These are phyloP conservation scores for Eupleurogrammus muticus DNA, from an alignment of 2,797 vertebrate genomes.

Conservation along the genomic window DNA sequence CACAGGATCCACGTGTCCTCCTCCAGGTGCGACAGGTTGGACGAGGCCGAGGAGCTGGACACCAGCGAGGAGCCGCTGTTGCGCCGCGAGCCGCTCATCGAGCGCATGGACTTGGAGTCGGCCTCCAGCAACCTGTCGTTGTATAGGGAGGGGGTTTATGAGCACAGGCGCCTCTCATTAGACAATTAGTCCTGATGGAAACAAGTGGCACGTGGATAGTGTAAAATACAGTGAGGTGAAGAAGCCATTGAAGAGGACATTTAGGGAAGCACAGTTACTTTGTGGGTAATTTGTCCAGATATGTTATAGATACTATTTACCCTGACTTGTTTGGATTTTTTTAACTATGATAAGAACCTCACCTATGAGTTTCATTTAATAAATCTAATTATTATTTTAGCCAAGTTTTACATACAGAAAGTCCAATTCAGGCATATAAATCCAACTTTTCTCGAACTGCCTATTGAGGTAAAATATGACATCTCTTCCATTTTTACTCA, in stretches of 20 bases:
- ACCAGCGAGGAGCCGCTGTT: conserved; percentile 98
- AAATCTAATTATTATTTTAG: no score
- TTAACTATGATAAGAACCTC: no score
- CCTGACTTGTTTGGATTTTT: no score
- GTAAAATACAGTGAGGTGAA: background rate
- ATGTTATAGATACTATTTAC: no score
- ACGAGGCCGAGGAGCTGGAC: conserved; percentile 98
- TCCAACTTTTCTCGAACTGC: no score
- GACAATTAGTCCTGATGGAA: background rate
- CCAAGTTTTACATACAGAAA: no score
- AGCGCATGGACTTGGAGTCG: conserved; percentile 95
- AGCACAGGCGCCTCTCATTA: conserved; percentile 3
- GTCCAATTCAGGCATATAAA: no score
- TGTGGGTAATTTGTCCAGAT: no score
- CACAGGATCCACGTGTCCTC: conserved; percentile 98
- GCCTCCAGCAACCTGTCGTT: conserved; percentile 93
- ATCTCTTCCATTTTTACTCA: no score
- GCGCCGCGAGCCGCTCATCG: conserved; percentile 96
- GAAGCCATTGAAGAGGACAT: conserved; percentile 3
- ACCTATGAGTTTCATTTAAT: no score
- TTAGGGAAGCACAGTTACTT: no score
- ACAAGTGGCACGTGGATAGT: background rate
- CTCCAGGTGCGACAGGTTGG: conserved; percentile 97
- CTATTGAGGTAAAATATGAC: no score
- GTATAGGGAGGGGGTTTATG: background rate